These are phyloP conservation scores for Campopleginae sp. DNA, from an alignment of 2,888 invertebrate species.

Conservation along the genomic window DNA sequence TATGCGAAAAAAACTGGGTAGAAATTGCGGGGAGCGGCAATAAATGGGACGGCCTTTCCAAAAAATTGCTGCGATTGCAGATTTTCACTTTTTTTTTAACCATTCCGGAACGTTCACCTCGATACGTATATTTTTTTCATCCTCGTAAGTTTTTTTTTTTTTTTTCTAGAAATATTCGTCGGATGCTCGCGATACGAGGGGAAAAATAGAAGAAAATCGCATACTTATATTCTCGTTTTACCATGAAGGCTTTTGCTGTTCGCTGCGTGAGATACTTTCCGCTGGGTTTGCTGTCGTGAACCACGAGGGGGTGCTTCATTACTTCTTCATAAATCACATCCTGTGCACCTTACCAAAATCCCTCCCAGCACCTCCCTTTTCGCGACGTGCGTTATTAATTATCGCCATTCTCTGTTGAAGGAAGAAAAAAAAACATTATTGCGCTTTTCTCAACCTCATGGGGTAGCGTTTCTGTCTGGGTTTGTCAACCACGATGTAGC, in stretches of 20 bases:
- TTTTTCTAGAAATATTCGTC: too few species aligned
- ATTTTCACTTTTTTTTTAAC: neutral
- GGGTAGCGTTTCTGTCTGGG: neutral
- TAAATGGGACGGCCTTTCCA: neutral
- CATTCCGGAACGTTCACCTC: neutral
- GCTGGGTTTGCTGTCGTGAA: slow-evolving; percentile 65
- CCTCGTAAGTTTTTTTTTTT: neutral
- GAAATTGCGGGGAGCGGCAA: neutral
- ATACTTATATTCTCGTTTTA: slow-evolving; percentile 57
- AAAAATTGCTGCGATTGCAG: slow-evolving; percentile 2
- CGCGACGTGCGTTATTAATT: slow-evolving; percentile 74
- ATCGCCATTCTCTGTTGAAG: slow-evolving; percentile 65
- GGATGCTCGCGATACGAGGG: neutral
- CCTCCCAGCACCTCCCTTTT: slow-evolving; percentile 56
- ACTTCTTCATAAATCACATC: slow-evolving; percentile 75
- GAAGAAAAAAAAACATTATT: slow-evolving; percentile 66
- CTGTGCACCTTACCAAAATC: slow-evolving; percentile 62
- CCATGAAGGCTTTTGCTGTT: slow-evolving; percentile 42
- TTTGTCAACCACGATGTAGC: neutral
- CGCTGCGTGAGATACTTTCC: slow-evolving; percentile 58
- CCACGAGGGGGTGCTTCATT: slow-evolving; percentile 73
- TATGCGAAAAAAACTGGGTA: neutral
- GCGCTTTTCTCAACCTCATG: slow-evolving; percentile 31
- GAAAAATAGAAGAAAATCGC: slow-evolving; percentile 1
- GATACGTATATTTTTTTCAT: neutral